Conservation (phyloP, 1,140 invertebrate species). For the Drosophila orosa region DNA sequence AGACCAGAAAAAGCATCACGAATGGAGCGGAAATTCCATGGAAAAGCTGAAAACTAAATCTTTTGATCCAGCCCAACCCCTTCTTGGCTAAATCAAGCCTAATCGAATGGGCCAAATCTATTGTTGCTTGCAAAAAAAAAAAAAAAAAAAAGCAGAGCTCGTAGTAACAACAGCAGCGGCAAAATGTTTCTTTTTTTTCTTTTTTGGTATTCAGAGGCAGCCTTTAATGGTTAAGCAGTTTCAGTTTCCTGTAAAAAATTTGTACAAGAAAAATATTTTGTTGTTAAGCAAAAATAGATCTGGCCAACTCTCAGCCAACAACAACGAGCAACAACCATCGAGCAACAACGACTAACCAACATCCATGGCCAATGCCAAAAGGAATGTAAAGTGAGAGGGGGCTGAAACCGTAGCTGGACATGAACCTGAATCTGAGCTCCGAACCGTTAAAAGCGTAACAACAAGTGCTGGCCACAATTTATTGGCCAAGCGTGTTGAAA, state of each 20-base stretch:
- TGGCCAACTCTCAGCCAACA: slow-evolving; percentile 25
- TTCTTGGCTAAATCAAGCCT: slow-evolving; percentile 75
- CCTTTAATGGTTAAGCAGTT: slow-evolving; percentile 76
- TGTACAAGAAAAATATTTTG: slow-evolving; percentile 77
- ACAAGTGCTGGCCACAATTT: slow-evolving; percentile 79
- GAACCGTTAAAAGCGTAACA: slow-evolving; percentile 79
- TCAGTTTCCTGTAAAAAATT: slow-evolving; percentile 75
- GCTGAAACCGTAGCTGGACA: slow-evolving; percentile 45
- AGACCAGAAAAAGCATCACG: slow-evolving; percentile 63
- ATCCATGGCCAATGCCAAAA: slow-evolving; percentile 64
- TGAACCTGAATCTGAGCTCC: slow-evolving; percentile 43
- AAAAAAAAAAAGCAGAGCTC: slow-evolving; percentile 35
- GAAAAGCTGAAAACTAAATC: slow-evolving; percentile 68
- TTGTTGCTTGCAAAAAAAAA: slow-evolving; percentile 39
- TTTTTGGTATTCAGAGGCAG: slow-evolving; percentile 38
- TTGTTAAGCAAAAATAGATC: slow-evolving; percentile 81
- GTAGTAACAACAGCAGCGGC: slow-evolving; percentile 21
- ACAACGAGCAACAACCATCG: background rate
- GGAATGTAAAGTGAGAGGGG: slow-evolving; percentile 77
- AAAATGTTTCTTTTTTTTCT: slow-evolving; percentile 64
- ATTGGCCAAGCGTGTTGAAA: slow-evolving; percentile 81
- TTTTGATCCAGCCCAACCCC: slow-evolving; percentile 78
- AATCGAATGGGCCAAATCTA: slow-evolving; percentile 76
- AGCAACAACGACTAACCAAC: background rate
- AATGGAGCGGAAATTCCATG: slow-evolving; percentile 79